Conservation (phyloP, 2,888 invertebrate genomes). For the Cartodere bifasciata region DNA sequence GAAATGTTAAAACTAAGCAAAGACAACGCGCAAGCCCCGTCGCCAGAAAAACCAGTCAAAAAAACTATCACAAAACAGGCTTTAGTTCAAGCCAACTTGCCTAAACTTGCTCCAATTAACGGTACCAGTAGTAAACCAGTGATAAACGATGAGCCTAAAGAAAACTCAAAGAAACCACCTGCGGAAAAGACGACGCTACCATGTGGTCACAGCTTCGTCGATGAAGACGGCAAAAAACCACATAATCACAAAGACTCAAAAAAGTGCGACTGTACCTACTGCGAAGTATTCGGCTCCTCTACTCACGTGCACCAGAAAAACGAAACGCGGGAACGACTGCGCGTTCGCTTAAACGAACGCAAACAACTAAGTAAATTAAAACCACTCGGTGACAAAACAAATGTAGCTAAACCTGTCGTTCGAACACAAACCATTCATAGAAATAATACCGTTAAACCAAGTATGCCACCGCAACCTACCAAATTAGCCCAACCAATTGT, state of each 20-base stretch:
- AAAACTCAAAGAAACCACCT: too few species aligned
- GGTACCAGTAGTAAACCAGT: too few species aligned
- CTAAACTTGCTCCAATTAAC: too few species aligned
- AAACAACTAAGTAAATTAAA: constrained; percentile 6
- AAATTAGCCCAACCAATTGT: too few species aligned
- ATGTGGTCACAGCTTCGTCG: too few species aligned
- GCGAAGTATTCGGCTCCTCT: constrained; percentile 30
- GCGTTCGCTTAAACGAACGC: constrained; percentile 29
- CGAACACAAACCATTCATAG: constrained; percentile 4
- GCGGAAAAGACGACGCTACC: too few species aligned
- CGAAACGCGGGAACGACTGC: constrained; percentile 30
- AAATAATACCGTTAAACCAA: too few species aligned
- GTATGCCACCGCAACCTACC: too few species aligned
- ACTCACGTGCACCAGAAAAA: constrained; percentile 21
- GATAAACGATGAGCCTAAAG: too few species aligned
- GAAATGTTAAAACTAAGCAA: too few species aligned
- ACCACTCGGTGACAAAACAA: constrained; percentile 7
- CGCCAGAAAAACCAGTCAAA: too few species aligned
- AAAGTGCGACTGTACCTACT: constrained; percentile 32
- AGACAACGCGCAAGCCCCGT: too few species aligned
- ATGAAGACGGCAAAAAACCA: constrained; percentile 18
- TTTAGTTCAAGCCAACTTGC: not conserved
- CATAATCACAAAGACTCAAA: constrained; percentile 27
- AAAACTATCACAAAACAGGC: not conserved
- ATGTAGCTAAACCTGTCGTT: constrained; percentile 1